phyloP scores from a whole-genome alignment of 2,888 invertebrate genomes.

The Cantharis flavilabris region DNA sequence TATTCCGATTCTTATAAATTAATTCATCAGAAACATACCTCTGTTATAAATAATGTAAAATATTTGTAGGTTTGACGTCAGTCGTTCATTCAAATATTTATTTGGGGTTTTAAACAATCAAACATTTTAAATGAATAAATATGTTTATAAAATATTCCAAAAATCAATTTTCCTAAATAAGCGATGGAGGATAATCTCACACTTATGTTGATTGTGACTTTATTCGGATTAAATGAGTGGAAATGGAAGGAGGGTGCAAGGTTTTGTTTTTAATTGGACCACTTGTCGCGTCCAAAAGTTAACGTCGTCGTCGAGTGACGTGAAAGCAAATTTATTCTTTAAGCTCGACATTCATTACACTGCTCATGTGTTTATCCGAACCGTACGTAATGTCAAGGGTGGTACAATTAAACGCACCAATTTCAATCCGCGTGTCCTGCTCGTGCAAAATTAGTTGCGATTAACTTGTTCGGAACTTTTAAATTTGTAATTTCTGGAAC shows the following conservation, averaged over 20 bases:
- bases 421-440: constrained; percentile 6
- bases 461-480: neutral
- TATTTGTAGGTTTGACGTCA: neutral
- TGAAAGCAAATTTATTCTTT: constrained; percentile 28
- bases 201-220: constrained; percentile 44
- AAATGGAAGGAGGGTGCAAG: constrained; percentile 35
- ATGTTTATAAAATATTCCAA: neutral
- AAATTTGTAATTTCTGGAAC: neutral
- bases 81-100: neutral
- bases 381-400: constrained; percentile 10
- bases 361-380: constrained; percentile 20
- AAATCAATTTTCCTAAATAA: constrained; percentile 8
- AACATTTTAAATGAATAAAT: neutral
- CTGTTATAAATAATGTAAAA: neutral
- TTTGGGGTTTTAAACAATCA: neutral
- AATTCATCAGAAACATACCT: neutral
- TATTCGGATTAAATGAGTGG: constrained; percentile 39
- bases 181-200: constrained; percentile 41
- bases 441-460: neutral
- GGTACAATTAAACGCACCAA: constrained; percentile 14
- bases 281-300: constrained; percentile 30
- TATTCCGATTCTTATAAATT: neutral
- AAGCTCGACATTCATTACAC: constrained; percentile 25
- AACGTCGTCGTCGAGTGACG: constrained; percentile 10
- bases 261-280: constrained; percentile 36